Evolutionary conservation across 2,888 invertebrate species (phyloP).

Genomic region (Aphidius colemani): DNA sequence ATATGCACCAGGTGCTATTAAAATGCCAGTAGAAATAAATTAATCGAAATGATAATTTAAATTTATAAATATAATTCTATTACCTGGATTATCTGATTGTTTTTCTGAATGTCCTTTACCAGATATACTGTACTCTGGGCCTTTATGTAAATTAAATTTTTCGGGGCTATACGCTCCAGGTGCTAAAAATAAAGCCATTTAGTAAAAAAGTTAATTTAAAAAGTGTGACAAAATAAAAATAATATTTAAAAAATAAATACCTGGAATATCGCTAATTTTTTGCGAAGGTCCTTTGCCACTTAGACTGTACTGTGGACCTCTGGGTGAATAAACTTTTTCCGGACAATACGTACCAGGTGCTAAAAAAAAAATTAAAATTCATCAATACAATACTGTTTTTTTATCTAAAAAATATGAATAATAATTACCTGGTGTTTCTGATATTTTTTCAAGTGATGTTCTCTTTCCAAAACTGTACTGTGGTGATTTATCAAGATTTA

Average conservation of each 20-base stretch:
- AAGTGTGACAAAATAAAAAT: neutral
- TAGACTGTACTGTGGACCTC: conserved; percentile 67
- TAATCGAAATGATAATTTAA: no score
- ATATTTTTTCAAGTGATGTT: conserved; percentile 65
- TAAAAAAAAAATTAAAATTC: conserved; percentile 11
- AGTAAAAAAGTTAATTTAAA: neutral
- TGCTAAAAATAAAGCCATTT: conserved; percentile 53
- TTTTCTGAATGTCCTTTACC: conserved; percentile 54
- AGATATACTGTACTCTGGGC: conserved; percentile 68
- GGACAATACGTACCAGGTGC: conserved; percentile 69
- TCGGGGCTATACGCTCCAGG: conserved; percentile 69
- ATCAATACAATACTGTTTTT: neutral
- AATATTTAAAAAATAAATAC: neutral
- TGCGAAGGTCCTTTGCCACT: conserved; percentile 66
- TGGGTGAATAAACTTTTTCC: conserved; percentile 65
- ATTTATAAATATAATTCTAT: no score
- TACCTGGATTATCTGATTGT: conserved; percentile 2
- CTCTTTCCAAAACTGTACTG: conserved; percentile 74
- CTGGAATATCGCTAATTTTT: conserved; percentile 70
- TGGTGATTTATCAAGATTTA: conserved; percentile 66
- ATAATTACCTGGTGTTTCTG: conserved; percentile 67
- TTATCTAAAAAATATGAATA: neutral
- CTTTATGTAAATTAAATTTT: conserved; percentile 63
- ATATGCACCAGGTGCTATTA: conserved; percentile 41
- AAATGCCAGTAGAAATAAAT: neutral